Percentiles rank a stretch among this genome's conserved stretches.
Conservation (phyloP, 2,888 invertebrate genomes). For the Nebria salina region DNA sequence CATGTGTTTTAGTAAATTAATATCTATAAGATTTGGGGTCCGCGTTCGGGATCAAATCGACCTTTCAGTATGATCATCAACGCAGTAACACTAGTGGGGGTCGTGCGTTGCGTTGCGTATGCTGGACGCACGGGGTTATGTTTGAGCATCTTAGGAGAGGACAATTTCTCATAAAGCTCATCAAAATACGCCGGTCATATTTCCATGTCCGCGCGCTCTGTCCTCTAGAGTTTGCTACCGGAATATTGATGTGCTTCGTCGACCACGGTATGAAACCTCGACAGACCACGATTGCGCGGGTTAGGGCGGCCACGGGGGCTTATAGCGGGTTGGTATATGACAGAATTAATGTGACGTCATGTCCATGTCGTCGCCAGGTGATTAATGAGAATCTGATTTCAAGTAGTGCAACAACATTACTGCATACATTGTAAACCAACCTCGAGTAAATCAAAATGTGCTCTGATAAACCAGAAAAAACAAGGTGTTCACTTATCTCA, state of each 20-base stretch:
- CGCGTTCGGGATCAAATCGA: not conserved
- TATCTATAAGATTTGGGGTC: not conserved
- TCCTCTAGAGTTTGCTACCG: slow-evolving; percentile 7
- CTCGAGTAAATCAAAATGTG: not conserved
- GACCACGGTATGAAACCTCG: not conserved
- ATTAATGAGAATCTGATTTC: slow-evolving; percentile 57
- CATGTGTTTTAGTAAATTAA: not conserved
- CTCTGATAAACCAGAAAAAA: not conserved
- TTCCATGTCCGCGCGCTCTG: slow-evolving; percentile 20
- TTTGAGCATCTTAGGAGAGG: not conserved
- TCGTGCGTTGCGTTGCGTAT: not conserved
- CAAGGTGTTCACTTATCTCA: not conserved
- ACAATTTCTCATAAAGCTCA: slow-evolving; percentile 24
- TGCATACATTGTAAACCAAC: not conserved
- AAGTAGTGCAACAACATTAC: slow-evolving; percentile 27
- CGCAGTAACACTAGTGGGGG: not conserved
- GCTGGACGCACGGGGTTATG: not conserved
- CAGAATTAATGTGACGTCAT: slow-evolving; percentile 58
- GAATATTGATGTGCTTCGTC: slow-evolving; percentile 23
- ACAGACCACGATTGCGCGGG: slow-evolving; percentile 2
- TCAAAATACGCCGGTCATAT: slow-evolving; percentile 19
- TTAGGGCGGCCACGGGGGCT: not conserved
- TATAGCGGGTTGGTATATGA: slow-evolving; percentile 46
- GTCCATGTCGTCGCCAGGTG: slow-evolving; percentile 58
- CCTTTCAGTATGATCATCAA: not conserved